phyloP scores from a whole-genome alignment of 2,113 vertebrate species.

The Drymodes brunneopygia region DNA sequence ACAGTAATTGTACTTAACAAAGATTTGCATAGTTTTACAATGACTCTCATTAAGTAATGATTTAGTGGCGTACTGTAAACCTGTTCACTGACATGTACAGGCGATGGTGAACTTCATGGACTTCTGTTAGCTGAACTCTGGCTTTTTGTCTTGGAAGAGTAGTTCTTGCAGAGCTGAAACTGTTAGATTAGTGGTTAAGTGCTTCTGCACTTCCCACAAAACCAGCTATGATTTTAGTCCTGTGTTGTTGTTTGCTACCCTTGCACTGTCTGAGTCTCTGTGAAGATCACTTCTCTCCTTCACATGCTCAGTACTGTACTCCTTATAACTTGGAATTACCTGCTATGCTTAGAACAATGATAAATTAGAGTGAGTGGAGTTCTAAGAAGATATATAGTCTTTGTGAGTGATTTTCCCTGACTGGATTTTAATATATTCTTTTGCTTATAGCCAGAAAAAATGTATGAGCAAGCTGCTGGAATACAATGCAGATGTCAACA shows the following conservation, averaged over 20 bases:
- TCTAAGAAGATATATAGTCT: not conserved
- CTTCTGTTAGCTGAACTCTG: not conserved
- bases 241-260: not conserved
- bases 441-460: slow-evolving; percentile 90
- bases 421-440: slow-evolving; percentile 14
- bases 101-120: not conserved
- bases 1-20: not conserved
- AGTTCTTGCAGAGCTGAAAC: not conserved
- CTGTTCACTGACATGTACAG: not conserved
- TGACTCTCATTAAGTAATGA: not conserved
- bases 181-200: not conserved
- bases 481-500: slow-evolving; percentile 96
- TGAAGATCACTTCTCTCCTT: not conserved
- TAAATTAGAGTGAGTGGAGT: not conserved
- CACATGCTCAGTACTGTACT: not conserved
- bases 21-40: not conserved
- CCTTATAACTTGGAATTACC: not conserved
- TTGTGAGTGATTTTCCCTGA: not conserved
- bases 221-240: not conserved
- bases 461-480: slow-evolving; percentile 97
- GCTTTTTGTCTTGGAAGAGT: not conserved
- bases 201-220: not conserved
- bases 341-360: not conserved
- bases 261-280: not conserved
- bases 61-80: not conserved